Percentiles rank a stretch among this genome's conserved stretches.
phyloP scores from a whole-genome alignment of 2,797 vertebrate species.

The Cossypha niveicapilla region DNA sequence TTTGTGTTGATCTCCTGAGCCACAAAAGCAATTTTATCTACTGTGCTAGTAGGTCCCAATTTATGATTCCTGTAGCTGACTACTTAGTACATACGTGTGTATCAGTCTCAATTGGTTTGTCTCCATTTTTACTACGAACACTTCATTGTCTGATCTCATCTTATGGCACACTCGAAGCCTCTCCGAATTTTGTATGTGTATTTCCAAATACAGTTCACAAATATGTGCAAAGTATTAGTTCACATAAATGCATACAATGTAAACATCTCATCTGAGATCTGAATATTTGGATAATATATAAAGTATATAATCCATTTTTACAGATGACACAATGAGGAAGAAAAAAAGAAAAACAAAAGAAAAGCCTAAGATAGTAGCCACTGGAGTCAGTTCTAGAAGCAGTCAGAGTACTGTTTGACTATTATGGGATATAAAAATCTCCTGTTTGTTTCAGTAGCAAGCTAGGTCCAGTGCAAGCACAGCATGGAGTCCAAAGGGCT shows the following conservation, averaged over 20 bases:
- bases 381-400: neutral
- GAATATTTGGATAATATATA: neutral
- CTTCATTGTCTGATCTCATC: neutral
- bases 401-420: neutral
- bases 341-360: neutral
- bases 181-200: neutral
- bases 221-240: neutral
- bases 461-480: neutral
- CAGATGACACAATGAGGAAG: neutral
- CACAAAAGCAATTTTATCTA: neutral
- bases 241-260: neutral
- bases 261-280: neutral
- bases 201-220: neutral
- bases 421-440: neutral
- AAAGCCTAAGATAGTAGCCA: neutral
- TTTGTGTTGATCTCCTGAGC: neutral
- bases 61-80: neutral
- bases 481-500: neutral
- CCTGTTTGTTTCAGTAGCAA: neutral
- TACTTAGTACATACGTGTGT: neutral
- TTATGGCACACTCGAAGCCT: accelerated
- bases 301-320: neutral
- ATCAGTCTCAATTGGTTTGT: neutral
- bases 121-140: neutral
- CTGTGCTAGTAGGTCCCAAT: neutral